A percentile compares a stretch with the other conserved stretches of the same genome.
phyloP scores from a whole-genome alignment of 1,140 invertebrate genomes.

The Microplitis demolitor region DNA sequence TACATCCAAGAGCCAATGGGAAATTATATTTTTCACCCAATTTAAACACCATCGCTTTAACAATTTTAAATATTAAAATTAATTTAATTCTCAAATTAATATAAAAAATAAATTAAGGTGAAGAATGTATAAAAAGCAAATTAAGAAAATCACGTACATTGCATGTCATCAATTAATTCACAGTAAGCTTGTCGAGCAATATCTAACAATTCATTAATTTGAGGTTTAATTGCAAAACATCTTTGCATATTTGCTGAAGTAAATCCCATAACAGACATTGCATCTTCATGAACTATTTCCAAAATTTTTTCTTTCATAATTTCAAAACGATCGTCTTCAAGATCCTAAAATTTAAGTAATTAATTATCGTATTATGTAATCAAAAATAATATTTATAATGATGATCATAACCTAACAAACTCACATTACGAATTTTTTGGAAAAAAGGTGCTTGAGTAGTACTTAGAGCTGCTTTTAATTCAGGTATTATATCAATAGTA shows the following conservation, averaged over 20 bases:
- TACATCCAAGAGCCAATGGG: constrained; percentile 71
- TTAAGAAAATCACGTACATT: constrained; percentile 58
- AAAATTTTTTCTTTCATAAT: constrained; percentile 70
- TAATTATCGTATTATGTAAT: constrained; percentile 29
- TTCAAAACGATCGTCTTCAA: constrained; percentile 60
- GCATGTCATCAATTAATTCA: constrained; percentile 79
- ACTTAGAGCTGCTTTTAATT: constrained; percentile 67
- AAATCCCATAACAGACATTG: constrained; percentile 71
- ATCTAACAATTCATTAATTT: constrained; percentile 77
- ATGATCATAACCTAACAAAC: constrained; percentile 9
- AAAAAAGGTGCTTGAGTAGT: constrained; percentile 67
- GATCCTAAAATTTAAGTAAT: constrained; percentile 42
- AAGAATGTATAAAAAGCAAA: constrained; percentile 5
- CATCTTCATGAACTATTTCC: constrained; percentile 75
- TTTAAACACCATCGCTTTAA: constrained; percentile 66
- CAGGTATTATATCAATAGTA: constrained; percentile 73
- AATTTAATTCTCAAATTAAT: neutral
- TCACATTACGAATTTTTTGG: constrained; percentile 66
- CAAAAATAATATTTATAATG: constrained; percentile 30
- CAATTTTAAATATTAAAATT: constrained; percentile 6
- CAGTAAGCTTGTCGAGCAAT: constrained; percentile 78
- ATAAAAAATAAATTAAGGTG: constrained; percentile 24
- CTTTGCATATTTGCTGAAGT: constrained; percentile 73
- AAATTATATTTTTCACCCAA: constrained; percentile 70
- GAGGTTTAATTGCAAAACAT: constrained; percentile 82